phyloP scores from a whole-genome alignment of 64 coral and sea anemone genomes.

The Stylophora pistillata region DNA sequence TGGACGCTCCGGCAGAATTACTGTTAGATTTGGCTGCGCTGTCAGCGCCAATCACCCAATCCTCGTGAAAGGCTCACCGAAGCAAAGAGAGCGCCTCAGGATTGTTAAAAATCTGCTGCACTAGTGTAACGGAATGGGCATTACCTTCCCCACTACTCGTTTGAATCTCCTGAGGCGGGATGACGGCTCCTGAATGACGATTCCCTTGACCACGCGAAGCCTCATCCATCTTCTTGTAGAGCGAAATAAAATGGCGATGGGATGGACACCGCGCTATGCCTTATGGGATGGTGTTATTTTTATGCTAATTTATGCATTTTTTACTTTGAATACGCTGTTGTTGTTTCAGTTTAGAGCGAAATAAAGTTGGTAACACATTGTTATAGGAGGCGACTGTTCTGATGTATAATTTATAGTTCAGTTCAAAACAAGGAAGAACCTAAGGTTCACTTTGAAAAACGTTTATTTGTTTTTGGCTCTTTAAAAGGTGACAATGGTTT shows the following conservation, averaged over 20 bases:
- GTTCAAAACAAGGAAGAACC: too few relatives aligned
- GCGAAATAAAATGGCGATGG: conserved; percentile 7
- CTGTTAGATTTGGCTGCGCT: too few relatives aligned
- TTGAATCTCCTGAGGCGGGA: not conserved
- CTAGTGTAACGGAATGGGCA: conserved; percentile 3
- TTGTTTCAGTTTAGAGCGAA: too few relatives aligned
- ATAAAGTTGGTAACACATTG: too few relatives aligned
- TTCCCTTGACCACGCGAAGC: not conserved
- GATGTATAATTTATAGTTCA: too few relatives aligned
- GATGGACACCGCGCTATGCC: too few relatives aligned
- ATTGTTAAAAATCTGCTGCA: conserved; percentile 28
- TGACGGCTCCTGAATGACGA: not conserved
- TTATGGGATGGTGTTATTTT: not conserved
- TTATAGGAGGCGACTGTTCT: too few relatives aligned
- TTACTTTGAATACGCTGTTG: too few relatives aligned
- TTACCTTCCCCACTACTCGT: conserved; percentile 15
- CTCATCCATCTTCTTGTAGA: conserved; percentile 15
- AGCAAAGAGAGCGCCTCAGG: conserved; percentile 7
- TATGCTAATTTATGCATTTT: too few relatives aligned
- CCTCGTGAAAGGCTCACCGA: conserved; percentile 5
- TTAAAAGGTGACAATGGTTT: too few relatives aligned
- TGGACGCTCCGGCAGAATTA: conserved; percentile 21
- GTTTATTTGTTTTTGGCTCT: too few relatives aligned
- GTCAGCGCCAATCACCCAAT: not conserved
- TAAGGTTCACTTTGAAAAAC: too few relatives aligned